Evolutionary conservation across 2,797 vertebrate genomes (phyloP).

Genomic region (Phrynocephalus vlangalii): DNA sequence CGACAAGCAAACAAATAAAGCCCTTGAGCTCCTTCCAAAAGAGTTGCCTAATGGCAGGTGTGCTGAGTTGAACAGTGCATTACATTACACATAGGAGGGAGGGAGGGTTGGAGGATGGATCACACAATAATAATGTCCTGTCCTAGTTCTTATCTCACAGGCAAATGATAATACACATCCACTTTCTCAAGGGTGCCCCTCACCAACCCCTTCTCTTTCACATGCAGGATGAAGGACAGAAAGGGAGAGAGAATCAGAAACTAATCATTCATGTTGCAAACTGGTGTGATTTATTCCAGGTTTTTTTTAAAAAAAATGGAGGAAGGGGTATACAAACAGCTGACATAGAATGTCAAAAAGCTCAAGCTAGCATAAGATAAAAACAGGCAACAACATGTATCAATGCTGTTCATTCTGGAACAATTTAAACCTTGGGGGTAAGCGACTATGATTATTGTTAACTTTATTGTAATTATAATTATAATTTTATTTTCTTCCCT

Average conservation of each 20-base stretch:
- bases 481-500: neutral
- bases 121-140: conserved; percentile 17
- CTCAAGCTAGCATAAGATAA: too few relatives aligned
- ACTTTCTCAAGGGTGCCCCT: conserved; percentile 15
- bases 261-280: conserved; percentile 73
- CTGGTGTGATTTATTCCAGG: conserved; percentile 57
- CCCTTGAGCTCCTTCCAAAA: conserved; percentile 62
- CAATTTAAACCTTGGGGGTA: conserved; percentile 52
- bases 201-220: neutral
- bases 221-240: conserved; percentile 46
- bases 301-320: conserved; percentile 49
- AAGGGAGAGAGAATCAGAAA: conserved; percentile 55
- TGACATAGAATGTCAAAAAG: conserved; percentile 71
- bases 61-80: conserved; percentile 48
- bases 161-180: conserved; percentile 46
- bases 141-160: conserved; percentile 25
- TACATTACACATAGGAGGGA: conserved; percentile 35
- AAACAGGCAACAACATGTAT: conserved; percentile 30
- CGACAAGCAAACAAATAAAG: conserved; percentile 6
- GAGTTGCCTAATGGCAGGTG: conserved; percentile 56
- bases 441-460: conserved; percentile 37
- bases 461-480: conserved; percentile 20
- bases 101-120: neutral
- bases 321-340: conserved; percentile 43
- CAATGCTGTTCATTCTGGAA: conserved; percentile 61